Conservation (phyloP, 2,888 invertebrate genomes). For the Lacanobia oleracea region DNA sequence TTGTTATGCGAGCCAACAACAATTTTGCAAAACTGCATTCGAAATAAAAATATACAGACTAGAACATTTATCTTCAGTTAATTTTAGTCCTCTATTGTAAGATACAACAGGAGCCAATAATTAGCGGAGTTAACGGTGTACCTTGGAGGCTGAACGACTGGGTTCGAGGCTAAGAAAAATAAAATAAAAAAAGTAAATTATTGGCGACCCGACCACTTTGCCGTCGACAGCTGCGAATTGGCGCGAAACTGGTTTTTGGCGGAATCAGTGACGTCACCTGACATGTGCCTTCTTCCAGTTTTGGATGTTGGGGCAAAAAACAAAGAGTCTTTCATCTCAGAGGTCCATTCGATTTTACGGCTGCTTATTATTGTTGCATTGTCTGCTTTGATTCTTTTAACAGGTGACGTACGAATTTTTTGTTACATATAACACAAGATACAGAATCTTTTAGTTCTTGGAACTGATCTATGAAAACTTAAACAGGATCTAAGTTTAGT, state of each 20-base stretch:
- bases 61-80: conserved; percentile 46
- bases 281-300: conserved; percentile 83
- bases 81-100: conserved; percentile 59
- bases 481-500: neutral
- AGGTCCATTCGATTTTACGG: conserved; percentile 81
- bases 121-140: conserved; percentile 85
- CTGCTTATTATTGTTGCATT: conserved; percentile 73
- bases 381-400: conserved; percentile 59
- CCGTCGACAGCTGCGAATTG: conserved; percentile 89
- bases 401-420: conserved; percentile 61
- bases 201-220: conserved; percentile 80
- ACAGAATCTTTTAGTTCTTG: conserved; percentile 5
- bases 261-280: conserved; percentile 86
- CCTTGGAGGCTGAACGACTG: conserved; percentile 79
- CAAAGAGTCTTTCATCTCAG: conserved; percentile 74
- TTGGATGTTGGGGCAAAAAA: conserved; percentile 80
- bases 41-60: conserved; percentile 37
- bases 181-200: conserved; percentile 79
- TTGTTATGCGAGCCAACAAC: conserved; percentile 42
- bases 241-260: conserved; percentile 88
- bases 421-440: neutral
- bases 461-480: conserved; percentile 19
- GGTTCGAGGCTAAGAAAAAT: conserved; percentile 74
- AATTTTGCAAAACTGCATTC: conserved; percentile 56
- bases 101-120: conserved; percentile 71